A percentile compares a stretch with the other conserved stretches of the same genome.
Evolutionary conservation across 2,113 vertebrate species (phyloP).

Genomic region (Erythrocebus patas): DNA sequence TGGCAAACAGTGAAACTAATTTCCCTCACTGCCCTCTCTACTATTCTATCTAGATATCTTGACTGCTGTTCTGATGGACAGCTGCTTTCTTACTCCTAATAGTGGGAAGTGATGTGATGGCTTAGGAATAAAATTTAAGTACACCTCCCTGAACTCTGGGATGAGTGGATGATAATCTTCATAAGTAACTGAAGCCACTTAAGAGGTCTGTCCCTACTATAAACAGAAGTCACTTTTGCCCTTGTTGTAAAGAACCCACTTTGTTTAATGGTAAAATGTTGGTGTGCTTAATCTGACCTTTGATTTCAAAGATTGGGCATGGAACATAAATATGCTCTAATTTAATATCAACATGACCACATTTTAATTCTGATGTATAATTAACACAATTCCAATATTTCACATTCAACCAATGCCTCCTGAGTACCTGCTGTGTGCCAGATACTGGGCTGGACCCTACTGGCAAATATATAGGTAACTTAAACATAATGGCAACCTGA

Average conservation of each 20-base stretch:
- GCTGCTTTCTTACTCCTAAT: neutral
- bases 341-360: neutral
- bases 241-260: no score
- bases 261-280: no score
- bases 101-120: no score
- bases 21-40: neutral
- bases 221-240: neutral
- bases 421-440: neutral
- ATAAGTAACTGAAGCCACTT: neutral
- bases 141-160: neutral
- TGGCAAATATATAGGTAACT: neutral
- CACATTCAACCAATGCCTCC: neutral
- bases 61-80: slow-evolving; percentile 44
- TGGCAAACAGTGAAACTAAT: neutral
- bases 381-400: neutral
- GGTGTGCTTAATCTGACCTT: neutral
- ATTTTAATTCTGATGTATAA: neutral
- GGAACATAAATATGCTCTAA: neutral
- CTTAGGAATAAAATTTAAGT: neutral
- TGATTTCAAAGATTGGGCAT: neutral
- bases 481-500: neutral
- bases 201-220: neutral
- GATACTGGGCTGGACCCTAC: neutral
- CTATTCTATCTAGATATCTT: neutral
- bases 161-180: neutral